Evolutionary conservation across 2,113 vertebrate genomes (phyloP).

Genomic region (Blennius ocellaris): DNA sequence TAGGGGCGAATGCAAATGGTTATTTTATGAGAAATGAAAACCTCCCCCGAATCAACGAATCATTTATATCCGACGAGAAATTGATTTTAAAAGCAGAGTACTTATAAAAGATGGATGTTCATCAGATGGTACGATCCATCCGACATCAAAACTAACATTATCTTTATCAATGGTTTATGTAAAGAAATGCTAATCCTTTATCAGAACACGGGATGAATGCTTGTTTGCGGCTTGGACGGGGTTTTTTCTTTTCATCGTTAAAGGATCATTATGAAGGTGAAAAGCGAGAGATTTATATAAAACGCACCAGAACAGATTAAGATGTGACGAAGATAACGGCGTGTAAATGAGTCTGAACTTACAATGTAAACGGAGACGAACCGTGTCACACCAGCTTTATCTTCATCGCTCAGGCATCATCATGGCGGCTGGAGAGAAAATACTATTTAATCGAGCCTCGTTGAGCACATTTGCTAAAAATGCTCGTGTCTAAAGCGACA

Average conservation of each 20-base stretch:
- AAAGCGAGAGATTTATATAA: conserved; percentile 22
- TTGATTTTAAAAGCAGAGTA: conserved; percentile 13
- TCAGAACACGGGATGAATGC: not conserved
- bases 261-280: conserved; percentile 6
- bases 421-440: no score
- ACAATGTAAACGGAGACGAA: no score
- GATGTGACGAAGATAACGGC: conserved; percentile 23
- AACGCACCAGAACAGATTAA: conserved; percentile 44
- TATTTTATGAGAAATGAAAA: not conserved
- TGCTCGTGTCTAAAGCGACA: no score
- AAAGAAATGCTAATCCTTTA: conserved; percentile 5
- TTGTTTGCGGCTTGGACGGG: conserved; percentile 1
- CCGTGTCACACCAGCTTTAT: no score
- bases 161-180: no score
- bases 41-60: not conserved
- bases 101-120: conserved; percentile 9
- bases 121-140: not conserved
- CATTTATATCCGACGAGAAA: conserved; percentile 17
- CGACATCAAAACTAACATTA: no score
- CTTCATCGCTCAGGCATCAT: no score
- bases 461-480: no score
- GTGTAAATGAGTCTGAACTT: no score
- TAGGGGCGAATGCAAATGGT: conserved; percentile 17
- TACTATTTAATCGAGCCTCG: no score
- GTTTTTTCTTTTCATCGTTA: not conserved